Evolutionary conservation across 2,888 invertebrate genomes (phyloP), one percentile per base, ranked within the genome.

Genomic region (Mythimna loreyi): DNA sequence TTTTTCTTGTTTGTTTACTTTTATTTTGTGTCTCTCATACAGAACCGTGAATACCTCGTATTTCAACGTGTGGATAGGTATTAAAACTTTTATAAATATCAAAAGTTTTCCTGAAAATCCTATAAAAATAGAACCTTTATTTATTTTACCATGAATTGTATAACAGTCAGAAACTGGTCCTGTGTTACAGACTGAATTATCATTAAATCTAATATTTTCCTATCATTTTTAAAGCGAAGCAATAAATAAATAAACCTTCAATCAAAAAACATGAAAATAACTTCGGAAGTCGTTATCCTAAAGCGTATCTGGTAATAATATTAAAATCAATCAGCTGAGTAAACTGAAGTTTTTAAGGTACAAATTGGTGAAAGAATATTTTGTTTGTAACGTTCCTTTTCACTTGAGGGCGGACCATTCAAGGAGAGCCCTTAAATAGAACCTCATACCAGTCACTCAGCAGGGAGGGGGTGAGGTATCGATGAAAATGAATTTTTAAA

Each of bases 341-440:
- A 61, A 82, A 69, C 62, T 40, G 28, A 52, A 72, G 25, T 59
- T 68, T 67, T 62, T 59, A 47, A 56, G 47, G 57, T 49, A 71
- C 69, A 72, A 70, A 74, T 77, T 73, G 60, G 36, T n/a, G 21
- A 28, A 43, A 58, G 9, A 72, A 68, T 68, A 60, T 73, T 69
- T 67, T 67, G 61, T 66, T 66, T 72, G 72, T 74, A 64, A 69
- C 69, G 59, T 63, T 50, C 33, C 53, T 59, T 59, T 55, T 45
- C 52, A 55, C 50, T 50, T 13, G 52, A 56, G 60, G 61, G 68
- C 25, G 80, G 77, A 56, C 81, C 75, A 81, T 80, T 84, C 79
- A 82, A 84, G 64, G 83, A 84, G 78, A 74, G 60, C 65, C 83
- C 85, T 65, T 66, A 89, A 90, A 92, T 92, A 91, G 88, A 89